Base-by-base conservation (phyloP, 2,113 vertebrate species). In the Melanotaenia duboulayi region DNA sequence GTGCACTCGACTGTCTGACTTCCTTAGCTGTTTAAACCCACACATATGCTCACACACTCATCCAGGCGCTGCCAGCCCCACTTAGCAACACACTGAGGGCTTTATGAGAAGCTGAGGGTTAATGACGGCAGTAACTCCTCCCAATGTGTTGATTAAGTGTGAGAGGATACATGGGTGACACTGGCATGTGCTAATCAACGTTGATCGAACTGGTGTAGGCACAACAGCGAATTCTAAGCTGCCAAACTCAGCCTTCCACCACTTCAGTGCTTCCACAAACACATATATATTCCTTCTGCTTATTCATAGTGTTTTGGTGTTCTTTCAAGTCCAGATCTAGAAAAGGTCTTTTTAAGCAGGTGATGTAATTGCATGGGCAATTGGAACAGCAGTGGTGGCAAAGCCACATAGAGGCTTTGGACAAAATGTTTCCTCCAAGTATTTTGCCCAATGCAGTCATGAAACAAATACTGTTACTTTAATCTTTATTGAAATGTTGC, bases 111-210 rank as follows among this genome's bases (percentile, higher is more conserved):
- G 57, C 55, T 59, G 48, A 55, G 74, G 68, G 71, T 78, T 87
- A 85, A 89, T 82, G 80, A 74, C 0, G 60, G 68, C 84, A 76
- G 82, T 69, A 86, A 82, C 82, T 80, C 55, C 35, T 80, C 72
- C 59, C 72, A 82, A 51, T 61, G 67, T 86, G 79, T 78, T 81
- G 78, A 84, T 87, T 69, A 82, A 86, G 80, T 86, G 84, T 73
- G 68, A 85, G 74, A 51, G 79, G 80, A 82, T 61, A 62, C 81
- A 74, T 62, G 74, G 72, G 59, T 72, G 77, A 78, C 74, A 68
- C 25, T 86, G 81, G 70, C 85, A 81, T 80, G 72, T 74, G 63
- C 70, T 68, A 75, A 83, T 87, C 75, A 80, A 76, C 69, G 3
- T 65, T 72, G 72, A 77, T 82, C 73, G 75, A 80, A 86, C 70